Conservation (phyloP, 2,797 vertebrate species). For the Melanotaenia maccullochi region DNA sequence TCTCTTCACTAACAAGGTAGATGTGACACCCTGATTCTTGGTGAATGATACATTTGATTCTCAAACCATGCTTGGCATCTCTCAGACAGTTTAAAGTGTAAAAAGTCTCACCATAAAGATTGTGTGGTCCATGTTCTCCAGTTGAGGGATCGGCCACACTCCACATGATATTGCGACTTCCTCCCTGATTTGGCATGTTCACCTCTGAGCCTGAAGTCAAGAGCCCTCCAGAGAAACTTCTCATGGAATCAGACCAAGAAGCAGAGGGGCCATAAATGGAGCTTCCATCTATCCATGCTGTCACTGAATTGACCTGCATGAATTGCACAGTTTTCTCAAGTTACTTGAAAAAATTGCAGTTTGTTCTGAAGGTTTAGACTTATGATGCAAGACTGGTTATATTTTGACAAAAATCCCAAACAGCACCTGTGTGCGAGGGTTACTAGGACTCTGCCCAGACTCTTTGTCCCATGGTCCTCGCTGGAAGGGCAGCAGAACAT, state of each 20-base stretch:
- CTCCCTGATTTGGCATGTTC: constrained; percentile 79
- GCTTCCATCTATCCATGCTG: constrained; percentile 95
- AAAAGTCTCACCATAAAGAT: constrained; percentile 85
- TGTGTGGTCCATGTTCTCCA: constrained; percentile 71
- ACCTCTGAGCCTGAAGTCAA: constrained; percentile 75
- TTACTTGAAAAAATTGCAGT: not conserved
- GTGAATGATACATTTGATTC: too few species aligned
- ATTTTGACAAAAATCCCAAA: not conserved
- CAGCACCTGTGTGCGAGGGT: constrained; percentile 88
- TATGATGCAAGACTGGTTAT: not conserved
- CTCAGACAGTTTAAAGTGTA: not conserved
- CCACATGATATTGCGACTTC: constrained; percentile 86
- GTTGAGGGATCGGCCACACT: constrained; percentile 88
- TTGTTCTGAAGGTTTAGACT: not conserved
- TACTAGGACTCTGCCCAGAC: constrained; percentile 92
- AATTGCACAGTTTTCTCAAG: constrained; percentile 6
- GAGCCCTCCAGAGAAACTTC: constrained; percentile 86
- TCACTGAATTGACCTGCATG: constrained; percentile 88
- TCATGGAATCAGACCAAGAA: constrained; percentile 91
- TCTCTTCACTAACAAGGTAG: too few species aligned
- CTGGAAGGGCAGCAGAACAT: constrained; percentile 89
- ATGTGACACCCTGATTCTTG: too few species aligned
- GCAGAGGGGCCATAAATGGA: constrained; percentile 93
- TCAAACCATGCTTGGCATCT: too few species aligned
- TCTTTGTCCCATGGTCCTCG: constrained; percentile 87